These are phyloP conservation scores for Pica pica DNA, from an alignment of 2,113 vertebrate species.

Conservation along the genomic window DNA sequence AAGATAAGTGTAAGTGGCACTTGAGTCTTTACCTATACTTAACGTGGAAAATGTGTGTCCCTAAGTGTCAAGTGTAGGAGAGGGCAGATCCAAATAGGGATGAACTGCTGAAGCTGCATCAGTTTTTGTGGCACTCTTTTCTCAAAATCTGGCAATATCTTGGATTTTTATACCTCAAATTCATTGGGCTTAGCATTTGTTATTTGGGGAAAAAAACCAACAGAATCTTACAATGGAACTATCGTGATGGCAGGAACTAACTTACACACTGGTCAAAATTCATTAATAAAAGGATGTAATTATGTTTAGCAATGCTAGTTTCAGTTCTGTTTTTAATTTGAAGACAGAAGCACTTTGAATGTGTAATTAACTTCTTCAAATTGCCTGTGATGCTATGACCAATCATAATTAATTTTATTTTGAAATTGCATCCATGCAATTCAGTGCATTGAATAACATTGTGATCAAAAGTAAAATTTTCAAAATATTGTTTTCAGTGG, in stretches of 20 bases:
- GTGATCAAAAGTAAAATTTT: not conserved
- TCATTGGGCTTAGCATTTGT: not conserved
- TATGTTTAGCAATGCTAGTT: conserved; percentile 6
- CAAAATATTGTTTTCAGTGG: not conserved
- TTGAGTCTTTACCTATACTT: not conserved
- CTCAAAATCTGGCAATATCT: not conserved
- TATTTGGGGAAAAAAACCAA: not conserved
- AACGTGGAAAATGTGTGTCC: not conserved
- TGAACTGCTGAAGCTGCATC: not conserved
- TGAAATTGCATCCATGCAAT: not conserved
- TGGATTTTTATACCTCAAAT: not conserved
- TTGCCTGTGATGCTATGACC: not conserved
- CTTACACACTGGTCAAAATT: not conserved
- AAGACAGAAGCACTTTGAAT: not conserved
- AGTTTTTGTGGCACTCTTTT: not conserved
- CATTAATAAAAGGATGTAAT: not conserved
- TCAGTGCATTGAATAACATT: not conserved
- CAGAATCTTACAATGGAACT: not conserved
- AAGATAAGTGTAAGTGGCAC: not conserved
- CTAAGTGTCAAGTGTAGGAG: not conserved
- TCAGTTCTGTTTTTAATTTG: conserved; percentile 3
- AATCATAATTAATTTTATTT: conserved; percentile 31
- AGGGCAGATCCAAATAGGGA: not conserved
- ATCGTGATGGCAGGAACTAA: not conserved
- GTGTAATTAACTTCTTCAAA: conserved; percentile 33